phyloP scores from a whole-genome alignment of 2,113 vertebrate genomes.

The Heliornis fulica region DNA sequence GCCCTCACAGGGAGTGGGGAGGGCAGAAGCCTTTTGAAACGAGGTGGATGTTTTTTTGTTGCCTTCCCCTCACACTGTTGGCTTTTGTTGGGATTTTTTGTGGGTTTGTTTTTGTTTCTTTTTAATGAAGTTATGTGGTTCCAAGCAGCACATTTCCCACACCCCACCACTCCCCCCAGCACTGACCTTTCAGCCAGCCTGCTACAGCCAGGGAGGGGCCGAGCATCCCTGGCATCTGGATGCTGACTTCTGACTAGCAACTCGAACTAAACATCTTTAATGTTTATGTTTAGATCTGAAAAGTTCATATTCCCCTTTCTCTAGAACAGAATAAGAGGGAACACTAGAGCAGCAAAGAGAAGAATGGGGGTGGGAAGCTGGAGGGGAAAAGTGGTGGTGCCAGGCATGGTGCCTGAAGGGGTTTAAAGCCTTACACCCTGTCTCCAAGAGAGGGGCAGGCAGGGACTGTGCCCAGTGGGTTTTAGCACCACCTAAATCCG shows the following conservation, averaged over 20 bases:
- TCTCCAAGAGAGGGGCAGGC: not conserved
- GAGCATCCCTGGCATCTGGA: not conserved
- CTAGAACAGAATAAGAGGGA: not conserved
- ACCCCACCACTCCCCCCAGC: not conserved
- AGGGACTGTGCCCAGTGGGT: not conserved
- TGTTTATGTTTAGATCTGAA: not conserved
- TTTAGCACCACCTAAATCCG: not conserved
- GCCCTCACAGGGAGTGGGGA: not conserved
- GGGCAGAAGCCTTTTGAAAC: not conserved
- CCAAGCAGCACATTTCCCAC: not conserved
- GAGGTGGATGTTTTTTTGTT: not conserved
- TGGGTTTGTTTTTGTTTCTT: no score
- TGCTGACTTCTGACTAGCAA: not conserved
- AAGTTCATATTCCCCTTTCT: not conserved
- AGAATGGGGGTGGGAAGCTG: no score
- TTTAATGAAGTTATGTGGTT: not conserved
- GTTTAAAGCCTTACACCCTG: not conserved
- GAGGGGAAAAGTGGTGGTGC: not conserved
- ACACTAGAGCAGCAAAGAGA: not conserved
- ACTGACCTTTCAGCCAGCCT: not conserved
- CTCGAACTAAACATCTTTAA: not conserved
- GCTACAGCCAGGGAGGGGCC: not conserved
- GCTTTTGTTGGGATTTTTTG: no score
- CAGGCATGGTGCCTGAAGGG: not conserved
- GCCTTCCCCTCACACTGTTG: not conserved